Conservation (phyloP, 2,113 vertebrate species). For the Aythya baeri region DNA sequence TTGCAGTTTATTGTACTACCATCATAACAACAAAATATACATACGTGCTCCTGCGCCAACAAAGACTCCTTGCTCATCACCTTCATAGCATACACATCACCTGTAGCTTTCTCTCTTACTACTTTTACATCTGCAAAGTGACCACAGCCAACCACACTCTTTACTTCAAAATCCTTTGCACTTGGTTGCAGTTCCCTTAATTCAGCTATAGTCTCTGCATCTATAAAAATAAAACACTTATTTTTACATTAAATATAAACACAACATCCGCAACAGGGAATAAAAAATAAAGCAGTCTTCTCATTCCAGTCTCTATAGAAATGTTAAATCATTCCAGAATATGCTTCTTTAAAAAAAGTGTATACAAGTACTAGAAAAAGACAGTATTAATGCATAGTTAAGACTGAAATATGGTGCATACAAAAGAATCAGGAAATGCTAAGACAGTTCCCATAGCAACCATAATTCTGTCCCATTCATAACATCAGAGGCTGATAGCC, state of each 20-base stretch:
- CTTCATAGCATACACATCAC: slow-evolving; percentile 94
- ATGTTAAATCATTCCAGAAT: slow-evolving; percentile 67
- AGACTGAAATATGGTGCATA: slow-evolving; percentile 60
- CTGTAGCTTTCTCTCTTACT: slow-evolving; percentile 88
- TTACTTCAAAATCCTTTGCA: slow-evolving; percentile 87
- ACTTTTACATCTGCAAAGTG: slow-evolving; percentile 92
- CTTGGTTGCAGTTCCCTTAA: slow-evolving; percentile 87
- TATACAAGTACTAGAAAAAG: slow-evolving; percentile 71
- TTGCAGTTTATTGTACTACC: neutral
- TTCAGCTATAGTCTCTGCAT: slow-evolving; percentile 86
- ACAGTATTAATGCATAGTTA: slow-evolving; percentile 62
- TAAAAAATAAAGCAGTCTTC: neutral
- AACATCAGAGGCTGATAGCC: slow-evolving; percentile 39
- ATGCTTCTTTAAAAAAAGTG: slow-evolving; percentile 8
- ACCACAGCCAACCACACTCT: slow-evolving; percentile 87
- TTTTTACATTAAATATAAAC: neutral
- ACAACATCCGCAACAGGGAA: neutral
- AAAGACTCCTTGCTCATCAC: slow-evolving; percentile 89
- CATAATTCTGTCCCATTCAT: slow-evolving; percentile 66
- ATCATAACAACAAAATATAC: neutral
- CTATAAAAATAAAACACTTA: slow-evolving; percentile 73
- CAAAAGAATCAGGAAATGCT: slow-evolving; percentile 70
- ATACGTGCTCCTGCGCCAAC: slow-evolving; percentile 85
- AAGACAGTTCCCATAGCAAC: slow-evolving; percentile 79
- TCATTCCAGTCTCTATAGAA: slow-evolving; percentile 54